Conservation (phyloP, 2,113 vertebrate species). For the Erythrocercus mccallii region DNA sequence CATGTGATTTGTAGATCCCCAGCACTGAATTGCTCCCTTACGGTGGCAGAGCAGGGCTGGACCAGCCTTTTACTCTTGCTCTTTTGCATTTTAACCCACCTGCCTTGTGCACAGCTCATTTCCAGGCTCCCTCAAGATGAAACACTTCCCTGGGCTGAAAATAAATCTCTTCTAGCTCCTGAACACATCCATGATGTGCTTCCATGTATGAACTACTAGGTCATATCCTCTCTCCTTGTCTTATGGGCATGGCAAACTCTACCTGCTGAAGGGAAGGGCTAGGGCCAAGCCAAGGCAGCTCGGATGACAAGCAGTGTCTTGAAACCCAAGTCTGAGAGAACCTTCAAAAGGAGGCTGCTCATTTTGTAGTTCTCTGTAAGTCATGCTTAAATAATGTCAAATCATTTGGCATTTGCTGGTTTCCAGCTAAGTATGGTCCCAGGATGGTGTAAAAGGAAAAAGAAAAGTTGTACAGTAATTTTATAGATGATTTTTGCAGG, state of each 20-base stretch:
- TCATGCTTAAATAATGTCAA: background rate
- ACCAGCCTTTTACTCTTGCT: background rate
- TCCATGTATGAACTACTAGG: background rate
- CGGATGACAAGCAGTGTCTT: background rate
- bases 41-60: accelerated
- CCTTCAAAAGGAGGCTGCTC: background rate
- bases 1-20: background rate
- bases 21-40: background rate
- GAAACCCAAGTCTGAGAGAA: background rate
- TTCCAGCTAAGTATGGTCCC: background rate
- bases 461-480: background rate
- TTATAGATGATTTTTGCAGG: background rate
- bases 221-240: background rate
- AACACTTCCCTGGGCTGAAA: background rate
- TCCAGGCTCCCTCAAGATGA: background rate
- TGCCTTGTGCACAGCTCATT: background rate
- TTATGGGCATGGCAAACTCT: background rate
- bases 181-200: background rate
- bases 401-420: background rate
- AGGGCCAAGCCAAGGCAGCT: background rate
- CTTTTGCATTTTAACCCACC: background rate
- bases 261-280: background rate
- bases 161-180: background rate
- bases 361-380: background rate
- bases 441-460: background rate